Conservation (phyloP, 2,113 vertebrate species). For the Pardalotus punctatus region DNA sequence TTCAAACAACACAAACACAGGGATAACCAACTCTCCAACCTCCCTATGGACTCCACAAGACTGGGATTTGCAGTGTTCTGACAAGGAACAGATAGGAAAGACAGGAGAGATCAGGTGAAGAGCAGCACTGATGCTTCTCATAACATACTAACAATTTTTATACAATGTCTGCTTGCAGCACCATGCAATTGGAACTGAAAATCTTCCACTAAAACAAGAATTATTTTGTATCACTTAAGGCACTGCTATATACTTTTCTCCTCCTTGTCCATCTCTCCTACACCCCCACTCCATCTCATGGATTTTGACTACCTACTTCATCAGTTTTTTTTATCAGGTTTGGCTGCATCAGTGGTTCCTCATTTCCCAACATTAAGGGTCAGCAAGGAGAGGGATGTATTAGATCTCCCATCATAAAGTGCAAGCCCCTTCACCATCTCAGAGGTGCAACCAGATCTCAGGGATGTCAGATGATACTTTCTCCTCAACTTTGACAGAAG, state of each 20-base stretch:
- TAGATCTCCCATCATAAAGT: neutral
- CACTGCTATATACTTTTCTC: neutral
- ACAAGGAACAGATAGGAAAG: neutral
- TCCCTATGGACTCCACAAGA: neutral
- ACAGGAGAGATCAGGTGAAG: fast-evolving
- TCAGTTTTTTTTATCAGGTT: neutral
- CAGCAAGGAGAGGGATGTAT: neutral
- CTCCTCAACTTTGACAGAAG: neutral
- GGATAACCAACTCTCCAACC: neutral
- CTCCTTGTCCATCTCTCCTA: neutral
- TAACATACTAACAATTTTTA: neutral
- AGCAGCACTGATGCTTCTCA: fast-evolving
- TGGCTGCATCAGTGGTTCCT: neutral
- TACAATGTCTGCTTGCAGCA: neutral
- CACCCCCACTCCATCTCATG: neutral
- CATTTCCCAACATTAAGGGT: neutral
- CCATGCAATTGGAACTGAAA: neutral
- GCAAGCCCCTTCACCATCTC: neutral
- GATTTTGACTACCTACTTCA: neutral
- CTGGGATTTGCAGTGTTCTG: neutral
- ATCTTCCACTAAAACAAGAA: neutral
- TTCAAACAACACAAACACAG: neutral
- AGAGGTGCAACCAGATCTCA: neutral
- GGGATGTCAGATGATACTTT: neutral
- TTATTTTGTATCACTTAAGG: neutral